phyloP scores from a whole-genome alignment of 30 jellyfish, hydroid and myxozoan genomes.

The Nemopilema nomurai region DNA sequence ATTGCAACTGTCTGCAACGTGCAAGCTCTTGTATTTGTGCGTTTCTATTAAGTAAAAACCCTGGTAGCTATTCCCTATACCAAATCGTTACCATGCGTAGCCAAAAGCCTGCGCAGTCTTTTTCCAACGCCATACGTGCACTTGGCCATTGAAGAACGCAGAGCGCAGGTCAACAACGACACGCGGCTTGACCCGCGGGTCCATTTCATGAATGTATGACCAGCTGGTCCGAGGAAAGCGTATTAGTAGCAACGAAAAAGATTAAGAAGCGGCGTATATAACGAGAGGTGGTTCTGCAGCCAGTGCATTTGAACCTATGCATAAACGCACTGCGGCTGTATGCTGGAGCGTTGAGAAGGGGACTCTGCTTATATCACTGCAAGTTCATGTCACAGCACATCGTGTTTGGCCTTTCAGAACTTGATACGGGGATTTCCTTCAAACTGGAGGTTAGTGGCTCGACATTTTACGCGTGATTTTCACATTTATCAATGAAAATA shows the following conservation, averaged over 20 bases:
- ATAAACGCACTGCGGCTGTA: neutral
- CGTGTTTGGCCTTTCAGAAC: neutral
- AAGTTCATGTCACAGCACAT: neutral
- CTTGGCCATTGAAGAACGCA: too few species aligned
- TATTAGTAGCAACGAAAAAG: neutral
- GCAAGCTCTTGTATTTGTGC: too few species aligned
- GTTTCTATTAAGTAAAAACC: too few species aligned
- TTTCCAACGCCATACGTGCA: too few species aligned
- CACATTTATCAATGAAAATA: neutral
- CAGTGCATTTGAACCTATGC: neutral
- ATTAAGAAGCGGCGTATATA: neutral
- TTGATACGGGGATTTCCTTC: neutral
- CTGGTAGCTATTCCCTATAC: too few species aligned
- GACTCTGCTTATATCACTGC: neutral
- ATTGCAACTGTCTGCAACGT: too few species aligned
- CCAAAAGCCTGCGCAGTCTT: too few species aligned
- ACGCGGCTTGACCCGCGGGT: neutral
- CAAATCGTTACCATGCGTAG: too few species aligned
- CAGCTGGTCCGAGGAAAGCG: neutral
- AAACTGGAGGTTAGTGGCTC: neutral
- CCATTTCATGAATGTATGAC: neutral
- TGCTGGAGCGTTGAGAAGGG: neutral
- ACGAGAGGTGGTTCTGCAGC: neutral
- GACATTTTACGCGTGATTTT: neutral
- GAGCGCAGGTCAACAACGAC: neutral